Conservation (phyloP, 2,888 invertebrate genomes). For the Lysandra bellargus region DNA sequence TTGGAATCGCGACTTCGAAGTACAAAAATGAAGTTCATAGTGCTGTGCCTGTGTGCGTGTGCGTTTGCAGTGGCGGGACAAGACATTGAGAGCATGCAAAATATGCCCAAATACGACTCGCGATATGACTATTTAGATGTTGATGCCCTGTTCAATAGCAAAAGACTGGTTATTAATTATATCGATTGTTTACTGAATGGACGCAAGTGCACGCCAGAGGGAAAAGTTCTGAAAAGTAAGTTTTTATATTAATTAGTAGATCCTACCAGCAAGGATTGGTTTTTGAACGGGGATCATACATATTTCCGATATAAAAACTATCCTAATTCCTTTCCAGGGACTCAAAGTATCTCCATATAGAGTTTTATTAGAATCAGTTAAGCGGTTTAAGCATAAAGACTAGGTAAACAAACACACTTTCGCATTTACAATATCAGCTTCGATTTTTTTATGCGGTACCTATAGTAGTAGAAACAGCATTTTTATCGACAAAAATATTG, state of each 20-base stretch:
- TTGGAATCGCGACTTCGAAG: neutral
- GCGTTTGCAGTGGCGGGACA: conserved; percentile 59
- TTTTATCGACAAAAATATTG: neutral
- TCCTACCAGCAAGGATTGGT: neutral
- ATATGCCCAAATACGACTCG: conserved; percentile 71
- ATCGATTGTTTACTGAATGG: conserved; percentile 84
- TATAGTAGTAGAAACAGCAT: neutral
- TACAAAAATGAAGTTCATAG: conserved; percentile 40
- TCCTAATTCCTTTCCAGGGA: neutral
- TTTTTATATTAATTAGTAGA: conserved; percentile 45
- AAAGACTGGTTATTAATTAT: conserved; percentile 85
- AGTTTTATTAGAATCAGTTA: too few species aligned
- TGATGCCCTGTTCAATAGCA: conserved; percentile 84
- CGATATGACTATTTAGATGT: conserved; percentile 86
- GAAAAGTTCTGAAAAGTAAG: conserved; percentile 86
- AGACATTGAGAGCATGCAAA: conserved; percentile 56
- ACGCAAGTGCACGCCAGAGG: conserved; percentile 87
- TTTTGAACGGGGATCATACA: neutral
- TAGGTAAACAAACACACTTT: neutral
- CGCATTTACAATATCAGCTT: neutral
- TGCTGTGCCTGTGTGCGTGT: conserved; percentile 52
- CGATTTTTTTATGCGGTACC: neutral
- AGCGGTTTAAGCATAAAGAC: too few species aligned
- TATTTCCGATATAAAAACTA: neutral
- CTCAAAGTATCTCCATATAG: neutral